Conservation (phyloP, 2,797 vertebrate genomes). For the Pampus argenteus region DNA sequence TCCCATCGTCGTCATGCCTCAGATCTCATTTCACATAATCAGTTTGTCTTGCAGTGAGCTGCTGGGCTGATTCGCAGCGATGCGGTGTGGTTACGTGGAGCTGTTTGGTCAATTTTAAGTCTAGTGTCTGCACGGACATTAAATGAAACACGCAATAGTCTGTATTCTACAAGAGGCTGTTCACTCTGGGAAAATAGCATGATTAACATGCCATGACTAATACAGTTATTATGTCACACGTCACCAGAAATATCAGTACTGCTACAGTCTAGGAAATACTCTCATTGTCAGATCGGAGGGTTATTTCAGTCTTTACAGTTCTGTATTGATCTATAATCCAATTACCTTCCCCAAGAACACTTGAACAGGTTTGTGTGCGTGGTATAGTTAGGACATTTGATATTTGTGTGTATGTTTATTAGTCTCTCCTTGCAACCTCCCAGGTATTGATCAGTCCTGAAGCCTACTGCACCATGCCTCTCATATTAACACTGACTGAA, state of each 20-base stretch:
- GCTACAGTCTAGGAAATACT: conserved; percentile 16
- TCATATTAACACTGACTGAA: conserved; percentile 54
- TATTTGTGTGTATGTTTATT: conserved; percentile 21
- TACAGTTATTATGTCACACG: conserved; percentile 18
- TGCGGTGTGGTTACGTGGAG: conserved; percentile 12
- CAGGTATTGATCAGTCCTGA: conserved; percentile 52
- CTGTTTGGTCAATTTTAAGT: conserved; percentile 17
- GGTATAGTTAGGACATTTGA: conserved; percentile 18
- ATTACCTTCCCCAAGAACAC: conserved; percentile 32
- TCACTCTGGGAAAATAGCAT: conserved; percentile 1
- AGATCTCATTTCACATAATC: conserved; percentile 12
- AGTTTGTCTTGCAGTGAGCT: conserved; percentile 7
- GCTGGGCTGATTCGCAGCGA: not conserved
- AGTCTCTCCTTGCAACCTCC: conserved; percentile 36
- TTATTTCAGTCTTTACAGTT: conserved; percentile 34
- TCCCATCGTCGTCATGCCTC: not conserved
- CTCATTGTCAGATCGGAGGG: conserved; percentile 26
- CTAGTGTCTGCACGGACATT: not conserved
- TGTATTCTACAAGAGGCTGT: not conserved
- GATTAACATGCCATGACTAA: conserved; percentile 24
- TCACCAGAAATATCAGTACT: conserved; percentile 25
- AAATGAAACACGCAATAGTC: conserved; percentile 11
- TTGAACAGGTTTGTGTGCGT: conserved; percentile 14
- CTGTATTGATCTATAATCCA: conserved; percentile 53
- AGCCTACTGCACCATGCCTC: conserved; percentile 26